Conservation (phyloP, 2,113 vertebrate genomes). For the Carassius gibelio region DNA sequence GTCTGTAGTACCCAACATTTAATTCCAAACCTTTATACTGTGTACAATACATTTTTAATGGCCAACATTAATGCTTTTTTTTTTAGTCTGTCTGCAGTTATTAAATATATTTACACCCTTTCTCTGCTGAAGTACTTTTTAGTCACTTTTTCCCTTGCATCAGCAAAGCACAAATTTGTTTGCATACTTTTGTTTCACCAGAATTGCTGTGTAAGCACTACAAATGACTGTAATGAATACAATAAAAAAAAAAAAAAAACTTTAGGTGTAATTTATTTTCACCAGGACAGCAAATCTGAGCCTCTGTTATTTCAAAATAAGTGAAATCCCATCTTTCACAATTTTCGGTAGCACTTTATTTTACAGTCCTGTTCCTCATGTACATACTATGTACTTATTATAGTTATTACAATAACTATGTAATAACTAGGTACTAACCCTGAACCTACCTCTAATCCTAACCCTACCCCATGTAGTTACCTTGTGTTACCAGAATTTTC, state of each 20-base stretch:
- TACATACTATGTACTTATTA: too few species aligned
- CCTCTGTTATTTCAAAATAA: too few species aligned
- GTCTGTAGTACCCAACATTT: not conserved
- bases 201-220: not conserved
- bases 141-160: not conserved
- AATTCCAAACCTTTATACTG: not conserved
- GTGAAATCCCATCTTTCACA: not conserved
- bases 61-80: not conserved
- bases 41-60: not conserved
- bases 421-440: too few species aligned
- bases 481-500: too few species aligned
- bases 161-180: not conserved
- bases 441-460: too few species aligned
- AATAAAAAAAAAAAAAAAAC: not conserved
- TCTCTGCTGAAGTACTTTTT: not conserved
- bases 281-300: too few species aligned
- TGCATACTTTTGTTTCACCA: not conserved
- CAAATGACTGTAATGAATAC: not conserved
- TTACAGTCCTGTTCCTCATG: too few species aligned
- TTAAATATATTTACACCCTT: not conserved
- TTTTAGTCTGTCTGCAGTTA: not conserved
- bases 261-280: not conserved
- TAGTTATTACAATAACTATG: too few species aligned
- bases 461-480: too few species aligned
- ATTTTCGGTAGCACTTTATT: not conserved